Evolutionary conservation across 30 jellyfish, hydroid and myxozoan species (phyloP).

Genomic region (Aurelia sp.): DNA sequence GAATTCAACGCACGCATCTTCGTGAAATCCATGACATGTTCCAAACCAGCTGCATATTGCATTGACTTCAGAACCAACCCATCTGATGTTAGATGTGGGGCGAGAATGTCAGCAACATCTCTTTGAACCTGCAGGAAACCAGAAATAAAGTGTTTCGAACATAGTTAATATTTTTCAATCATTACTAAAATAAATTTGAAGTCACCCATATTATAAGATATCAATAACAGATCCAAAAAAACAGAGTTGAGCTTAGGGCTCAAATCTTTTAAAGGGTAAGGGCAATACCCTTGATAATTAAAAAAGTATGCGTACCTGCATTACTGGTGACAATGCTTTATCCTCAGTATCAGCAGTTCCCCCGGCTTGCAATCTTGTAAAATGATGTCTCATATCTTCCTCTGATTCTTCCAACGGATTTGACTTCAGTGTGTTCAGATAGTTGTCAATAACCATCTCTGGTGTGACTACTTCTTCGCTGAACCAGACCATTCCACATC

Average conservation of each 20-base stretch:
- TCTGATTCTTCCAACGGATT: conserved; percentile 96
- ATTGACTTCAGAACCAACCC: conserved; percentile 90
- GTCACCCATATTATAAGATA: too few relatives aligned
- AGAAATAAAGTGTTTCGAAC: too few relatives aligned
- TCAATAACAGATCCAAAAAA: too few relatives aligned
- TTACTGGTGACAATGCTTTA: conserved; percentile 84
- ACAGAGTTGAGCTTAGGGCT: too few relatives aligned
- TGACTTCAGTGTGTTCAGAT: conserved; percentile 56
- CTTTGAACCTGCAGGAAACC: conserved; percentile 80
- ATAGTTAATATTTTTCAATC: too few relatives aligned
- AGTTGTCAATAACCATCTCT: conserved; percentile 90
- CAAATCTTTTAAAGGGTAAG: too few relatives aligned
- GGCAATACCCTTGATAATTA: too few relatives aligned
- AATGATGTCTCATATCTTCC: conserved; percentile 71
- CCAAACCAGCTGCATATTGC: conserved; percentile 81
- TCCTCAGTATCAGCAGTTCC: conserved; percentile 66
- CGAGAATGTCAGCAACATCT: conserved; percentile 86
- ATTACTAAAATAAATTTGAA: too few relatives aligned
- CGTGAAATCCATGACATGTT: conserved; percentile 98
- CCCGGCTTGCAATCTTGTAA: conserved; percentile 25
- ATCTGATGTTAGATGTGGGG: conserved; percentile 93
- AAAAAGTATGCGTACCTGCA: conserved; percentile 78
- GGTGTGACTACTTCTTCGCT: conserved; percentile 98
- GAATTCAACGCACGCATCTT: conserved; percentile 95
- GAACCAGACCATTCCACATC: conserved; percentile 99